These are phyloP conservation scores for Orchestia grillus DNA, from an alignment of 1,140 invertebrate genomes.

Conservation along the genomic window DNA sequence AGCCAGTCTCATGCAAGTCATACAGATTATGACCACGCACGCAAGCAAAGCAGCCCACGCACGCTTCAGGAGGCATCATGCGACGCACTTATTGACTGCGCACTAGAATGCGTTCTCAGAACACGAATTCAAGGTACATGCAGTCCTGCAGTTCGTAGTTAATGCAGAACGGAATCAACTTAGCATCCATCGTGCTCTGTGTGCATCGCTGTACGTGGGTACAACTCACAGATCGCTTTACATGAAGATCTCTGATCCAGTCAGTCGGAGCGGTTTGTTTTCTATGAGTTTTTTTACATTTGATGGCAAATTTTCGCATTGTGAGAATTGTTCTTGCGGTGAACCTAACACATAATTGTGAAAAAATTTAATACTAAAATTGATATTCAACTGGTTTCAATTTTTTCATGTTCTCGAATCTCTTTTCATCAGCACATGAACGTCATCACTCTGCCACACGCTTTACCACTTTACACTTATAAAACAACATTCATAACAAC, in stretches of 20 bases:
- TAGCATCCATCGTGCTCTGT: not conserved
- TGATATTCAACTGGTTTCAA: not conserved
- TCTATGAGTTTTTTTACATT: not conserved
- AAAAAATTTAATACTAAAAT: not conserved
- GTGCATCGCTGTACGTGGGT: not conserved
- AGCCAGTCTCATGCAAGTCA: not conserved
- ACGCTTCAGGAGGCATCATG: not conserved
- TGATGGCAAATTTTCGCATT: not conserved
- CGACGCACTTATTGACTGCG: not conserved
- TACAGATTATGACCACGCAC: not conserved
- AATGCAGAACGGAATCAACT: not conserved
- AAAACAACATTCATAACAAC: no score
- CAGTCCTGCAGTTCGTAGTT: not conserved
- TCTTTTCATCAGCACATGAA: not conserved
- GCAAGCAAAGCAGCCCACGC: not conserved
- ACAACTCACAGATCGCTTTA: no score
- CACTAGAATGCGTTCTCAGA: not conserved
- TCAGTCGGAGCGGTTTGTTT: not conserved
- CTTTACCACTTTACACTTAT: no score
- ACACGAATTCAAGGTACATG: not conserved
- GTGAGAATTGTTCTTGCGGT: not conserved
- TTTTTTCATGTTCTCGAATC: not conserved
- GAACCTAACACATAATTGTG: not conserved
- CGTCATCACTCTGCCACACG: no score
- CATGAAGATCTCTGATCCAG: no score